phyloP scores from a whole-genome alignment of 2,797 vertebrate genomes.

The Ceryle rudis region DNA sequence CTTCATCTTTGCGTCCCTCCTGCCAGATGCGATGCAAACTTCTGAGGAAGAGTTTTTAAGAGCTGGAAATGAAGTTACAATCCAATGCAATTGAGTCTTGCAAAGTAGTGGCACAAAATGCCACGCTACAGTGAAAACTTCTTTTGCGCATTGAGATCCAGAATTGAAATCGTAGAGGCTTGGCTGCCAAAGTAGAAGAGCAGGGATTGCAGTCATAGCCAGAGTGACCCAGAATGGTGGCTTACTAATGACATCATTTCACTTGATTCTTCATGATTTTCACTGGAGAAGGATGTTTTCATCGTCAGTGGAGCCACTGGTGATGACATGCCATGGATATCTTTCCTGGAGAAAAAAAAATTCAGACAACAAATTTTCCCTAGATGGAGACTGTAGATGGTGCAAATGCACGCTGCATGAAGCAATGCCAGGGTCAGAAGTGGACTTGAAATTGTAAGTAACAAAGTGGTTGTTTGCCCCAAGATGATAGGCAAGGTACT shows the following conservation, averaged over 20 bases:
- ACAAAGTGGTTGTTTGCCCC: background rate
- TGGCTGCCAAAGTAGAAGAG: background rate
- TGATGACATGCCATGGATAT: background rate
- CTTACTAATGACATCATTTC: background rate
- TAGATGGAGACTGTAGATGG: background rate
- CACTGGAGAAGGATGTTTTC: background rate
- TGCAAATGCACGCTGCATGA: background rate
- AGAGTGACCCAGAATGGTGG: background rate
- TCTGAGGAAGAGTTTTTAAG: background rate
- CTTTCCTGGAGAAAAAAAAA: accelerated
- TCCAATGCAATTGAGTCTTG: background rate
- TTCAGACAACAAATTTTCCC: background rate
- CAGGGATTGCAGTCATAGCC: background rate
- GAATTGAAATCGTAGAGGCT: accelerated
- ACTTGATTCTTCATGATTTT: background rate
- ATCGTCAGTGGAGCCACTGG: background rate
- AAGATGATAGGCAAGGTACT: background rate
- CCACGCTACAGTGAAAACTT: background rate
- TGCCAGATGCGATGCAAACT: background rate
- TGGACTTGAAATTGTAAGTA: background rate
- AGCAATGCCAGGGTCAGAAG: background rate
- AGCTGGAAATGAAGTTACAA: background rate
- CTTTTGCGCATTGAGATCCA: background rate
- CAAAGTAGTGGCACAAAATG: background rate
- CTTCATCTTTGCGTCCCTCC: background rate